phyloP scores from a whole-genome alignment of 2,797 vertebrate species.

The Antennarius maculatus region DNA sequence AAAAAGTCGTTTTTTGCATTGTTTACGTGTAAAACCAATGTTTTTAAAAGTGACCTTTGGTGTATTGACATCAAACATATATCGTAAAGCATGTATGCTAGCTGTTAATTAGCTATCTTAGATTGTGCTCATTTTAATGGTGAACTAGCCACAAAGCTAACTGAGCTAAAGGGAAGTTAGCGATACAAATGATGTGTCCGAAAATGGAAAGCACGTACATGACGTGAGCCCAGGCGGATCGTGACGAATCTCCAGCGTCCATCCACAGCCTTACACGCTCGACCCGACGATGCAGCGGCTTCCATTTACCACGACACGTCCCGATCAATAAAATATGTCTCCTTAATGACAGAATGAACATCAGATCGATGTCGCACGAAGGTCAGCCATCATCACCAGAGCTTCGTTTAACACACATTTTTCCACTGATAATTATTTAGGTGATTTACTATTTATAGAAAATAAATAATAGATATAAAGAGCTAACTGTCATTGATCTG shows the following conservation, averaged over 20 bases:
- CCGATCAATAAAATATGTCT: no score
- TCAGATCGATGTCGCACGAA: slow-evolving; percentile 51
- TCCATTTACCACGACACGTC: not conserved
- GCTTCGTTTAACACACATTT: no score
- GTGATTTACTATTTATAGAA: no score
- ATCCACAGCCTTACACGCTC: not conserved
- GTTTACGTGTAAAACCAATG: not conserved
- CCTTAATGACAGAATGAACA: no score
- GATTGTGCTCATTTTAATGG: not conserved
- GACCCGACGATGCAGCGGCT: not conserved
- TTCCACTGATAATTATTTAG: no score
- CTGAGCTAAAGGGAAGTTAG: not conserved
- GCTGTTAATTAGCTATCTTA: slow-evolving; percentile 2
- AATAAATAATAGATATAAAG: no score
- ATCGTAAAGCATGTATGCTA: not conserved
- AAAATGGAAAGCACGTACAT: slow-evolving; percentile 9
- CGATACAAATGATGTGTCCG: not conserved
- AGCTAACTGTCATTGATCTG: no score
- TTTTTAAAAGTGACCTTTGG: not conserved
- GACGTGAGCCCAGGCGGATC: not conserved
- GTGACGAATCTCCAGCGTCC: slow-evolving; percentile 31
- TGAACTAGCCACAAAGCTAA: not conserved
- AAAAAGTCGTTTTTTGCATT: accelerated
- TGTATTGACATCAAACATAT: no score
- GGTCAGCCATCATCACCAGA: slow-evolving; percentile 37